phyloP scores from a whole-genome alignment of 2,888 invertebrate species.

The Drosophila algonquin region DNA sequence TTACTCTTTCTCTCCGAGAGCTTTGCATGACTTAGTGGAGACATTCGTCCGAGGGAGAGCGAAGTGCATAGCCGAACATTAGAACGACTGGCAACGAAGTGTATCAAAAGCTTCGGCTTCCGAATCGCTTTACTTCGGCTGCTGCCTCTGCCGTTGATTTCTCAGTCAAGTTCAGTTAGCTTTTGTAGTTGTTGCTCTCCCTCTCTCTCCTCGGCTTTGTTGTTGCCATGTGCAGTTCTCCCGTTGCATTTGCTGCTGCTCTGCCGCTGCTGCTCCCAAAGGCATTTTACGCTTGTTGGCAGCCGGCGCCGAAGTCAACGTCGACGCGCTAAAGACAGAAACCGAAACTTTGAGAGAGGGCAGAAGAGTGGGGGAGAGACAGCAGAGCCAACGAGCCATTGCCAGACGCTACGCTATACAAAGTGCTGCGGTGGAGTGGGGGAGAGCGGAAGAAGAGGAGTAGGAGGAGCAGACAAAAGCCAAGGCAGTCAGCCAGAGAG shows the following conservation, averaged over 20 bases:
- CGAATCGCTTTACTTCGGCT: conserved; percentile 28
- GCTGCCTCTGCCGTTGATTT: conserved; percentile 57
- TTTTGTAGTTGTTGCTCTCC: conserved; percentile 65
- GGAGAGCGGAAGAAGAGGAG: conserved; percentile 1
- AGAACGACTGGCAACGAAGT: not conserved
- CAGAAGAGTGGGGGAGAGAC: not conserved
- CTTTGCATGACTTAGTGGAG: not conserved
- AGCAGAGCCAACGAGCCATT: conserved; percentile 69
- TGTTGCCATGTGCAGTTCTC: conserved; percentile 49
- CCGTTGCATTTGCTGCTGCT: conserved; percentile 27
- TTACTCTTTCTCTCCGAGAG: not conserved
- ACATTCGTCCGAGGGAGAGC: not conserved
- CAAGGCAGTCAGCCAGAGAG: conserved; percentile 55
- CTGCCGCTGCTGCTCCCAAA: conserved; percentile 55
- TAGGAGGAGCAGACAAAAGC: conserved; percentile 65
- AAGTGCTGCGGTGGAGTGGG: conserved; percentile 7
- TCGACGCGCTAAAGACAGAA: conserved; percentile 57
- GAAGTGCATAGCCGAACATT: too few relatives aligned
- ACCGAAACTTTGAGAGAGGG: conserved; percentile 36
- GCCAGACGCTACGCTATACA: conserved; percentile 43
- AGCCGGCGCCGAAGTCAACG: conserved; percentile 57
- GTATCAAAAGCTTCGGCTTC: not conserved
- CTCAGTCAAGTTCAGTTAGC: conserved; percentile 82
- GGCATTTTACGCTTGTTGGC: conserved; percentile 73
- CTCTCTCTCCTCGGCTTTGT: conserved; percentile 39